These are phyloP conservation scores for Numenius arquata DNA, from an alignment of 2,113 vertebrate species.

Conservation along the genomic window DNA sequence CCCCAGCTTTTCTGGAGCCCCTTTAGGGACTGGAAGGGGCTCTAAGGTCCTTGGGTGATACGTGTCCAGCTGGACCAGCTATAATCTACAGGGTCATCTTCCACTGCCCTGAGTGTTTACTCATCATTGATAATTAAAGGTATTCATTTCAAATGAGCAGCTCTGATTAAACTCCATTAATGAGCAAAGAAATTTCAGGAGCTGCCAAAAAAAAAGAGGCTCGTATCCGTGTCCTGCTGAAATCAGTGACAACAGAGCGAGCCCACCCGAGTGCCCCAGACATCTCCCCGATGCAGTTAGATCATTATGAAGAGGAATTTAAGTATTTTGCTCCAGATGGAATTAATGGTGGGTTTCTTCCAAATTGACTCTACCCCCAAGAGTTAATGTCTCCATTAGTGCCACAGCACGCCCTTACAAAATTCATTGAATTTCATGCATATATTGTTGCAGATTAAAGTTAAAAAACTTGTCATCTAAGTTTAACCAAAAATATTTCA, in stretches of 20 bases:
- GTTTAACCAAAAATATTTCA: constrained; percentile 14
- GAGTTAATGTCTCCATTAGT: constrained; percentile 3
- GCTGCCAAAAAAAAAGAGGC: background rate
- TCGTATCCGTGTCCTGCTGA: background rate
- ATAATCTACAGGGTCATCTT: background rate
- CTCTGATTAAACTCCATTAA: background rate
- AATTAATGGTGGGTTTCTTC: background rate
- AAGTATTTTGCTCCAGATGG: background rate
- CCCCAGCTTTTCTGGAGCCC: too few relatives aligned
- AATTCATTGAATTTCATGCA: background rate
- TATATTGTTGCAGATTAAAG: background rate
- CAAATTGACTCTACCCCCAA: background rate
- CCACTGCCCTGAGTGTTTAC: background rate
- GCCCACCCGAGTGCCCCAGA: background rate
- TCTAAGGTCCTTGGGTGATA: background rate
- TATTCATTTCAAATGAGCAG: background rate
- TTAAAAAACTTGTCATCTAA: background rate
- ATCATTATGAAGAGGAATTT: background rate
- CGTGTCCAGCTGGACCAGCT: background rate
- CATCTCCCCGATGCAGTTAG: background rate
- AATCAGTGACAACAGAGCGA: background rate
- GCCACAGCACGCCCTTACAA: background rate
- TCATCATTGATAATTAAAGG: background rate
- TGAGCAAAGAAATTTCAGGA: background rate
- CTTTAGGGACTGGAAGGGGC: too few relatives aligned